Percentiles rank a stretch among this genome's conserved stretches.
phyloP scores from a whole-genome alignment of 1,140 invertebrate species.

The Orussus abietinus region DNA sequence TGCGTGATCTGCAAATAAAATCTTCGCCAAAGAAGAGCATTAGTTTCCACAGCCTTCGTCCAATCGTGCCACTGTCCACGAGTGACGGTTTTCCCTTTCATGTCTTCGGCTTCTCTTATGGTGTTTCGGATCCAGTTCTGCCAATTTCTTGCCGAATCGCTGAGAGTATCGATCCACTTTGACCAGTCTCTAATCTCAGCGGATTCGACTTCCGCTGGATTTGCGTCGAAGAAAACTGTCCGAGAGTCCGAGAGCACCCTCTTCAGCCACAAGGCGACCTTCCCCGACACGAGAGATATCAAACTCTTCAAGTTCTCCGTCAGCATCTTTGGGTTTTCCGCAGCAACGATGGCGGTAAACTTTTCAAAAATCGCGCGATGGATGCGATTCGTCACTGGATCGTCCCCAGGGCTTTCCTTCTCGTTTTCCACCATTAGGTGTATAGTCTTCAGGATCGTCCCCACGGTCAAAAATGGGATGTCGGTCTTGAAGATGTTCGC shows the following conservation, averaged over 20 bases:
- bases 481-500: conserved; percentile 23
- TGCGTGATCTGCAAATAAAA: conserved; percentile 32
- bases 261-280: conserved; percentile 36
- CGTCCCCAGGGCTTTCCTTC: conserved; percentile 19
- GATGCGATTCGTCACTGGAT: conserved; percentile 26
- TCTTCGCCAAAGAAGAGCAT: conserved; percentile 25
- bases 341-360: conserved; percentile 12
- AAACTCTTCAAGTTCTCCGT: conserved; percentile 21
- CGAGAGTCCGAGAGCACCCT: conserved; percentile 24
- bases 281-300: conserved; percentile 32
- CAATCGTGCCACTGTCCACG: conserved; percentile 29
- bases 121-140: conserved; percentile 27
- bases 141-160: conserved; percentile 26
- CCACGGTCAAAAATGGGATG: conserved; percentile 31
- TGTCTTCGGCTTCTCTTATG: conserved; percentile 20
- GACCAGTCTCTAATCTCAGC: conserved; percentile 25
- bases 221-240: conserved; percentile 18
- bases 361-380: conserved; percentile 34
- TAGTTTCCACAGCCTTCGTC: conserved; percentile 25
- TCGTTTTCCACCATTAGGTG: conserved; percentile 24
- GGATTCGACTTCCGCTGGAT: conserved; percentile 28
- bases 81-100: conserved; percentile 18
- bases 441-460: conserved; percentile 28
- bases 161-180: conserved; percentile 25
- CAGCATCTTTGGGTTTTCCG: conserved; percentile 18